Base-by-base conservation (phyloP, 2,888 invertebrate genomes). In the Hemicrepidius hirtus region DNA sequence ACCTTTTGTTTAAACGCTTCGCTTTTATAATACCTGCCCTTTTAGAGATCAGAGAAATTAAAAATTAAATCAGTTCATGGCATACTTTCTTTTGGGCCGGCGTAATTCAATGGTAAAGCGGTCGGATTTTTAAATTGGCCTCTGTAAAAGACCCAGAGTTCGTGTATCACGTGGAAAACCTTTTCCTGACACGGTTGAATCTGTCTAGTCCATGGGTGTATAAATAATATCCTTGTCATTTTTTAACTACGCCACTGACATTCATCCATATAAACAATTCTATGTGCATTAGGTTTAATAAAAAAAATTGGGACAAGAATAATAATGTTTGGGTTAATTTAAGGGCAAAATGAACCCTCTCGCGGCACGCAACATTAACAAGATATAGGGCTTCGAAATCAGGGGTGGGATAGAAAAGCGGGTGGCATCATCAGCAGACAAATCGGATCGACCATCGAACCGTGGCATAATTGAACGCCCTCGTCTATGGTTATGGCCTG, bases 401-500 rank as follows among this genome's bases (percentile, higher is more conserved):
- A 57, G 53, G 57, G 44, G 41, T 24, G 46, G 69, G 49, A 63
- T 65, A 28, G 49, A 60, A n/a, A 10, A 72, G 55, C 63, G 70
- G 74, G 66, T 55, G 57, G 50, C 67, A 70, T 75, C 66, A 69
- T 62, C 66, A 66, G 65, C 75, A 75, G 77, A 77, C 79, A 80
- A 81, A 80, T 82, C 80, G 80, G 78, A 80, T 80, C 73, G 80
- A 55, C 74, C 81, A 78, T 78, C 78, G 79, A 79, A 81, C 78
- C 80, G 79, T 79, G 77, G 71, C 69, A 77, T 81, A 80, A 81
- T 78, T 78, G 81, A 78, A 80, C 78, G 53, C 78, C 79, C 79
- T 75, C 77, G 72, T 77, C 78, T 75, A 76, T 76, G 71, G 76
- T 75, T 77, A 76, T 76, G 75, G 73, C 75, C 74, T 71, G 72